Conservation (phyloP, 2,888 invertebrate species). For the Oeneis ivallda region DNA sequence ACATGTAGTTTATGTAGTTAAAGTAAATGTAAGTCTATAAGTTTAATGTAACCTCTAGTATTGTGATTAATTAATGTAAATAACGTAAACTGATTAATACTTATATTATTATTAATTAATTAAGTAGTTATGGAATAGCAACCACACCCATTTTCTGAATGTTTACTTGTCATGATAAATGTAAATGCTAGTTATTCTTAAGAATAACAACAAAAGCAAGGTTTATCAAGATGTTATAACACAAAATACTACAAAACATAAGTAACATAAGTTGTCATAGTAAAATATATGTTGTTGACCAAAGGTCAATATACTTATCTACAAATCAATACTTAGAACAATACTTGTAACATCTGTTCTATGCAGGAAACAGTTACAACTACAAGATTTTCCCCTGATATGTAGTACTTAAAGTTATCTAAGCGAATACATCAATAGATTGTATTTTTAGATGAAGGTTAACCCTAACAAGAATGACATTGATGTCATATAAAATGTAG, state of each 20-base stretch:
- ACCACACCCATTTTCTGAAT: conserved; percentile 31
- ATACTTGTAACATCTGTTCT: not conserved
- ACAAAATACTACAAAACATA: conserved; percentile 18
- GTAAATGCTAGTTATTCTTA: not conserved
- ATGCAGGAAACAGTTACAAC: conserved; percentile 1
- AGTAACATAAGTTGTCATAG: conserved; percentile 22
- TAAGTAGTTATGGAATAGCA: not conserved
- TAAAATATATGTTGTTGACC: conserved; percentile 39
- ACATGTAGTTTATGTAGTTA: too few relatives aligned
- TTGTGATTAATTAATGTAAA: too few relatives aligned
- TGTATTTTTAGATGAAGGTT: conserved; percentile 77
- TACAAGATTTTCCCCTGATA: conserved; percentile 5
- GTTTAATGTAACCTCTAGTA: too few relatives aligned
- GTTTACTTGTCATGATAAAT: not conserved
- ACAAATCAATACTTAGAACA: conserved; percentile 11
- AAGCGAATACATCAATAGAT: conserved; percentile 42
- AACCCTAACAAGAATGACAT: conserved; percentile 59
- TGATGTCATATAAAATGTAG: conserved; percentile 42
- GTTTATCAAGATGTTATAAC: conserved; percentile 16
- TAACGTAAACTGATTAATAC: not conserved
- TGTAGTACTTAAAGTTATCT: conserved; percentile 22
- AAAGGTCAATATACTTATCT: conserved; percentile 43
- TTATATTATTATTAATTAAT: not conserved
- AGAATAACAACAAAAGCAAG: conserved; percentile 5
- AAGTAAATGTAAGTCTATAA: too few relatives aligned